Conservation (phyloP, 1,140 invertebrate genomes). For the Chelonus insularis region DNA sequence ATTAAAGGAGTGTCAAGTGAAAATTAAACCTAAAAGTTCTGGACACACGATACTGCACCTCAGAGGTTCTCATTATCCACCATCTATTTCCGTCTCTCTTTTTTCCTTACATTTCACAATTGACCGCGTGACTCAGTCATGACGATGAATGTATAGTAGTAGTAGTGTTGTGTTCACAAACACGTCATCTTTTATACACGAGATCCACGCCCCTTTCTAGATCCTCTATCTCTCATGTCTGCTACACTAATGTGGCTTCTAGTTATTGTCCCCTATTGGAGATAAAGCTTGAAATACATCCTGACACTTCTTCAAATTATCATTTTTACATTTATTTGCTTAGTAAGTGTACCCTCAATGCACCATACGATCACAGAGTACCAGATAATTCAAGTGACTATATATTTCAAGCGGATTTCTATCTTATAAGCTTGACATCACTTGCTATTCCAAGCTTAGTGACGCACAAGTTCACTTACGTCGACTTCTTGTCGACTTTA, state of each 20-base stretch:
- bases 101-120: neutral
- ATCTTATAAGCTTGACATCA: conserved; percentile 51
- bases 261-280: neutral
- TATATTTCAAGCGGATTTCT: neutral
- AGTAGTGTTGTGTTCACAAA: neutral
- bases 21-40: neutral
- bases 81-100: conserved; percentile 12
- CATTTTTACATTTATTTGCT: too few species aligned
- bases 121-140: conserved; percentile 37
- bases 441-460: conserved; percentile 54
- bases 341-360: too few species aligned
- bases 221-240: neutral
- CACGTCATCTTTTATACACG: conserved; percentile 4
- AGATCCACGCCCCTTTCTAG: neutral
- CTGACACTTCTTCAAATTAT: neutral
- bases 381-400: neutral
- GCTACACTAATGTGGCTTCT: neutral
- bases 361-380: neutral
- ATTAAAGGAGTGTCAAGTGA: neutral
- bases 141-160: neutral
- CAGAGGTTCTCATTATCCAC: conserved; percentile 10
- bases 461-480: conserved; percentile 42
- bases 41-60: conserved; percentile 20
- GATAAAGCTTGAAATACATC: conserved; percentile 4
- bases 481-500: conserved; percentile 12